Base-by-base conservation (phyloP, 2,888 invertebrate genomes). In the Cantharis nigra region DNA sequence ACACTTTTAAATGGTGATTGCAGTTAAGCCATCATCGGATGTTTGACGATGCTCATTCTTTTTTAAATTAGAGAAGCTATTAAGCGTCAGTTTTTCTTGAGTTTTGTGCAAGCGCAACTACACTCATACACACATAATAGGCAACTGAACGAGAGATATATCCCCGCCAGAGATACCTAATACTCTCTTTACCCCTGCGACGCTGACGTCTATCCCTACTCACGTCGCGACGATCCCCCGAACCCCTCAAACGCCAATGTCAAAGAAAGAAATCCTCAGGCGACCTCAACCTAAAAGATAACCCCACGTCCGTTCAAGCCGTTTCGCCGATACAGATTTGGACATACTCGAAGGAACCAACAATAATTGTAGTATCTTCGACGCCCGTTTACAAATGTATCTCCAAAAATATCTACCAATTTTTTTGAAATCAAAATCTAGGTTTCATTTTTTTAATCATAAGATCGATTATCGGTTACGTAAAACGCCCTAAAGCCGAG, bases 221-320 rank as follows among this genome's bases (percentile, higher is more conserved):
- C 76, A 80, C 72, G 79, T 75, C 80, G 78, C 81, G 82, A 79
- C 84, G 84, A 81, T 84, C 84, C 85, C 84, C 83, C 83, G 82
- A 82, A 81, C 83, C 82, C 83, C 82, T 80, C 82, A 82, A 84
- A 85, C 82, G 83, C 85, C 84, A 84, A 84, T 84, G 85, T 86
- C 86, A 84, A 87, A 85, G 84, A 86, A 86, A 85, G 84, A 83
- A 84, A 84, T 84, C 83, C 83, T 83, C 82, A 82, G 82, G 82
- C 85, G 87, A 86, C 86, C 86, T 86, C 85, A 86, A 86, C 85
- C 85, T 83, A 83, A 84, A 85, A 85, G 86, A 86, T 86, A 86
- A 86, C 86, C 86, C 84, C 76, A 76, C 76, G 79, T 79, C 78
- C 76, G 77, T 67, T 76, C 73, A 70, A 71, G 75, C 74, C 74